phyloP scores from a whole-genome alignment of 2,113 vertebrate genomes.

The Varanus salvator region DNA sequence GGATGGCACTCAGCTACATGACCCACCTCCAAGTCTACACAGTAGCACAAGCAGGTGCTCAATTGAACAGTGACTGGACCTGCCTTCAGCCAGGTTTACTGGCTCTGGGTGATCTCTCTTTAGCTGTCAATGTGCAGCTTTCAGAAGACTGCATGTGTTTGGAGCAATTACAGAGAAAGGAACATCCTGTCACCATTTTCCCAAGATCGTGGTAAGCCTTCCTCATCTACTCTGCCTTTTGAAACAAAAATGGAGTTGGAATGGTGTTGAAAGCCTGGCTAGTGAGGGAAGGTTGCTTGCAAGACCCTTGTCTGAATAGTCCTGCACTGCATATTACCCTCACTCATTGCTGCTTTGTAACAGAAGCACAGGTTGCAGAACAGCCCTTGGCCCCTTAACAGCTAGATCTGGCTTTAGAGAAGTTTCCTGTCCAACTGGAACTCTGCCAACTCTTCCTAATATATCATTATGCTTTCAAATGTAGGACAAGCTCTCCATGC shows the following conservation, averaged over 20 bases:
- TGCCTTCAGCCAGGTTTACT: not conserved
- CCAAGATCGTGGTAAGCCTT: not conserved
- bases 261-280: not conserved
- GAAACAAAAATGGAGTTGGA: not conserved
- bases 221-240: not conserved
- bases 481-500: not conserved
- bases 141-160: not conserved
- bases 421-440: not conserved
- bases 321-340: not conserved
- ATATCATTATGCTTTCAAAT: not conserved
- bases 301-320: not conserved
- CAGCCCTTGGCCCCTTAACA: not conserved
- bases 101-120: too few relatives aligned
- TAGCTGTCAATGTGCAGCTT: not conserved
- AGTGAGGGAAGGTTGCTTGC: too few relatives aligned
- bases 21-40: too few relatives aligned
- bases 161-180: not conserved
- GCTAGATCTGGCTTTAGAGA: not conserved
- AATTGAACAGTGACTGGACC: too few relatives aligned
- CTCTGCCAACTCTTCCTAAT: not conserved
- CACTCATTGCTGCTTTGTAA: not conserved
- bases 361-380: not conserved
- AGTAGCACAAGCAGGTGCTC: too few relatives aligned
- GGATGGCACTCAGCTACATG: too few relatives aligned
- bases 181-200: not conserved